Evolutionary conservation across 2,888 invertebrate species (phyloP).

Genomic region (Melanostoma scalare): DNA sequence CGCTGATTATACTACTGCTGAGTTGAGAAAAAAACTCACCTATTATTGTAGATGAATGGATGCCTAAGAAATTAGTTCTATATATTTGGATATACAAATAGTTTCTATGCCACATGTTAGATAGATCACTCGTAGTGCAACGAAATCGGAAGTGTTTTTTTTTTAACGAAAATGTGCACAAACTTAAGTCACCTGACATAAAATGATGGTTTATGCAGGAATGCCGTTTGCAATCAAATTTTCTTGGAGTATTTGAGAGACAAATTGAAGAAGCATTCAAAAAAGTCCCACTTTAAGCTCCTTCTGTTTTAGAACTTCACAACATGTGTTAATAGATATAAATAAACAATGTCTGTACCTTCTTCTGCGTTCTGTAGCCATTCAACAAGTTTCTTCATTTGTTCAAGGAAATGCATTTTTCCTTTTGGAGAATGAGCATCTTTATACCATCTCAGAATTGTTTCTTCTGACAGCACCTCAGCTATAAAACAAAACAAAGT

Average conservation of each 20-base stretch:
- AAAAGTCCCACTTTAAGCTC: slow-evolving; percentile 57
- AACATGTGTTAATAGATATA: neutral
- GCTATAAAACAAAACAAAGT: slow-evolving; percentile 81
- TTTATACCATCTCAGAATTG: slow-evolving; percentile 97
- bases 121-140: no score
- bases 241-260: slow-evolving; percentile 70
- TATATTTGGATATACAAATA: no score
- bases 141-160: no score
- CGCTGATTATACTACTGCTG: no score
- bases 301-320: neutral
- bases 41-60: no score
- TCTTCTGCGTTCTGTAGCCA: slow-evolving; percentile 99
- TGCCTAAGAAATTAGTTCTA: no score
- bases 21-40: no score
- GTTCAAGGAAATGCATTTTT: slow-evolving; percentile 98
- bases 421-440: slow-evolving; percentile 96
- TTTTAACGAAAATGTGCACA: slow-evolving; percentile 3
- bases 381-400: slow-evolving; percentile 98
- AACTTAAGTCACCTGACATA: slow-evolving; percentile 32
- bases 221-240: slow-evolving; percentile 63
- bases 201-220: slow-evolving; percentile 49
- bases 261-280: slow-evolving; percentile 35
- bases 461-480: slow-evolving; percentile 97
- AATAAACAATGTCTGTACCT: slow-evolving; percentile 80
- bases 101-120: no score